Percentiles rank a stretch among this genome's conserved stretches.
These are phyloP conservation scores for Plusia festucae DNA, from an alignment of 2,888 invertebrate genomes.

Conservation along the genomic window DNA sequence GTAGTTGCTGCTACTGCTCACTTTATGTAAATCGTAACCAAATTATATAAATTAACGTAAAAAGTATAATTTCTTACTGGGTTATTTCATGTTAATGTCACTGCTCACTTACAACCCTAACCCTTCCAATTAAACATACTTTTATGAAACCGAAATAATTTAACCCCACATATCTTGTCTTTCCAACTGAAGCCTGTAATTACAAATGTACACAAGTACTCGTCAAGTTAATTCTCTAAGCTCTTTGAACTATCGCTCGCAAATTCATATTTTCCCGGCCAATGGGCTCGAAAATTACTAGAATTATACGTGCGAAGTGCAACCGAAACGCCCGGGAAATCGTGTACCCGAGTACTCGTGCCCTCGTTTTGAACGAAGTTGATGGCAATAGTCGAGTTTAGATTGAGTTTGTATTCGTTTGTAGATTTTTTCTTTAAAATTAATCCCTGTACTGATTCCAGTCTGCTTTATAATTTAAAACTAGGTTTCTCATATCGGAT, in stretches of 20 bases:
- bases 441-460: background rate
- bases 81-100: background rate
- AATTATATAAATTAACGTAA: too few relatives aligned
- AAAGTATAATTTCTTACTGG: too few relatives aligned
- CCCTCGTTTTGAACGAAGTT: slow-evolving; percentile 2
- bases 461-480: background rate
- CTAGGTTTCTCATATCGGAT: too few relatives aligned
- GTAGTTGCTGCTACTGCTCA: too few relatives aligned
- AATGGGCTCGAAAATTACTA: slow-evolving; percentile 78
- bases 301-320: slow-evolving; percentile 74
- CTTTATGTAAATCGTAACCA: too few relatives aligned
- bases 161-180: slow-evolving; percentile 14
- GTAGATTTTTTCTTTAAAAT: background rate
- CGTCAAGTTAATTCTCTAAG: slow-evolving; percentile 72
- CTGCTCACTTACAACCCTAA: background rate
- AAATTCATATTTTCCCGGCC: slow-evolving; percentile 79
- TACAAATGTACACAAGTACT: slow-evolving; percentile 51
- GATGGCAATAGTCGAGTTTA: slow-evolving; percentile 30
- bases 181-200: slow-evolving; percentile 42
- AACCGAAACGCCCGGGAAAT: slow-evolving; percentile 18
- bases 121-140: background rate
- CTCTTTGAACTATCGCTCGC: slow-evolving; percentile 76
- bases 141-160: background rate
- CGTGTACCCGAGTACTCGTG: too few relatives aligned
- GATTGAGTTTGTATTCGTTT: slow-evolving; percentile 35